A percentile compares a stretch with the other conserved stretches of the same genome.
Conservation (phyloP, 1,140 invertebrate genomes). For the Hypothenemus hampei region DNA sequence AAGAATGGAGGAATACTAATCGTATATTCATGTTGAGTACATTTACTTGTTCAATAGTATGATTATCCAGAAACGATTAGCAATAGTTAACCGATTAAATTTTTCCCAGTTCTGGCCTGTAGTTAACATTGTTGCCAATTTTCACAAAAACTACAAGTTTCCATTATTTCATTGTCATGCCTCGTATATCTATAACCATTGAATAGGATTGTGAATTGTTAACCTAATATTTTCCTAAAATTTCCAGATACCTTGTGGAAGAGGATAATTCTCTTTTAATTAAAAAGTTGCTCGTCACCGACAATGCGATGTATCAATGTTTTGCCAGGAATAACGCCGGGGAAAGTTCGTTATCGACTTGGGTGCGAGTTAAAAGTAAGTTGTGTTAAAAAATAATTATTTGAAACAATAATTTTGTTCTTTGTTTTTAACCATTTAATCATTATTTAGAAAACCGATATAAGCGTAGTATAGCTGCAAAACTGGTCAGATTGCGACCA, state of each 20-base stretch:
- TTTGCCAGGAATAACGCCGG: constrained; percentile 85
- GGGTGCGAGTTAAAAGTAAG: constrained; percentile 96
- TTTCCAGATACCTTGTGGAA: constrained; percentile 59
- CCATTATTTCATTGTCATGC: neutral
- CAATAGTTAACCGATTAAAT: too few relatives aligned
- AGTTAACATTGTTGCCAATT: too few relatives aligned
- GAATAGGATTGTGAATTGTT: neutral
- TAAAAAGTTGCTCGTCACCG: constrained; percentile 73
- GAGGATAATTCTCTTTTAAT: constrained; percentile 80
- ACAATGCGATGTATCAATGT: constrained; percentile 95
- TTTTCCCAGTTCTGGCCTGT: too few relatives aligned
- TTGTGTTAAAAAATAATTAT: constrained; percentile 35
- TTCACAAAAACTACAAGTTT: neutral
- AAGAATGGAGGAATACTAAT: too few relatives aligned
- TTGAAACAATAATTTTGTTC: neutral
- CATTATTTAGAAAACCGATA: constrained; percentile 32
- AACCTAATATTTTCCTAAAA: neutral
- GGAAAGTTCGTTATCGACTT: constrained; percentile 81
- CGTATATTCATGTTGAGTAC: too few relatives aligned
- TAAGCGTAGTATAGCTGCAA: constrained; percentile 36
- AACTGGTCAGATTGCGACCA: constrained; percentile 37
- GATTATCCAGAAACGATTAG: too few relatives aligned
- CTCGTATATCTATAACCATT: neutral
- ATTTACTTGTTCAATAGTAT: too few relatives aligned
- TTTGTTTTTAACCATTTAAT: constrained; percentile 8